A percentile compares a stretch with the other conserved stretches of the same genome.
Evolutionary conservation across 2,113 vertebrate species (phyloP).

Genomic region (Coregonus clupeaformis): DNA sequence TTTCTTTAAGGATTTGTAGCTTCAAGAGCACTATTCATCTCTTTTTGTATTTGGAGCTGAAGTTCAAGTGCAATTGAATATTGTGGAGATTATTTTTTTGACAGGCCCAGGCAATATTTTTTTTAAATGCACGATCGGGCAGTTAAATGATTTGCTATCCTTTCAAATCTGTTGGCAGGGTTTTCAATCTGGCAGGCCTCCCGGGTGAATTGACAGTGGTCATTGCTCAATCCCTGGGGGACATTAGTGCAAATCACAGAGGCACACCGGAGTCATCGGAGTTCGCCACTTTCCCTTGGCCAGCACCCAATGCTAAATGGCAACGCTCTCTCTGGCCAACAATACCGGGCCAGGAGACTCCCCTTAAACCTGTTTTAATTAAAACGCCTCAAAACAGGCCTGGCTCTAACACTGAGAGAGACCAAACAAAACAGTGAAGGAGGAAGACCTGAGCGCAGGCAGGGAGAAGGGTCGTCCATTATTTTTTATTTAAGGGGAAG

Average conservation of each 20-base stretch:
- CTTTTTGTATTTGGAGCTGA: conserved; percentile 1
- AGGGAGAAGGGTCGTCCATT: neutral
- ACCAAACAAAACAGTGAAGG: neutral
- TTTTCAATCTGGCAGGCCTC: conserved; percentile 70
- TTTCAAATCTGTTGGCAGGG: conserved; percentile 74
- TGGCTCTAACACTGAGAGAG: neutral
- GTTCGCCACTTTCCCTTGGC: conserved; percentile 63
- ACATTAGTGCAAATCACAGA: conserved; percentile 73
- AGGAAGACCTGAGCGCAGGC: neutral
- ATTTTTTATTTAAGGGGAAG: neutral
- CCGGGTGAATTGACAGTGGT: conserved; percentile 67
- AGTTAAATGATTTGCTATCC: conserved; percentile 74
- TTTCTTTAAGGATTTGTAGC: conserved; percentile 48
- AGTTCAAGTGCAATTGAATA: conserved; percentile 67
- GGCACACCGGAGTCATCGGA: conserved; percentile 60
- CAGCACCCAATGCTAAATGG: conserved; percentile 59
- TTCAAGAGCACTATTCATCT: conserved; percentile 51
- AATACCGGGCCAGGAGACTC: conserved; percentile 26
- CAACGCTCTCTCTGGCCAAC: conserved; percentile 20
- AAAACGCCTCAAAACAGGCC: conserved; percentile 63
- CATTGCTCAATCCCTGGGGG: conserved; percentile 69
- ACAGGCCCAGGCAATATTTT: conserved; percentile 52
- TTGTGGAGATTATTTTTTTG: conserved; percentile 40
- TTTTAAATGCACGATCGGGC: conserved; percentile 64
- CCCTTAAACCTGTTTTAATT: conserved; percentile 63